These are phyloP conservation scores for Cephus nigrinus DNA, from an alignment of 2,888 invertebrate genomes.

Conservation along the genomic window DNA sequence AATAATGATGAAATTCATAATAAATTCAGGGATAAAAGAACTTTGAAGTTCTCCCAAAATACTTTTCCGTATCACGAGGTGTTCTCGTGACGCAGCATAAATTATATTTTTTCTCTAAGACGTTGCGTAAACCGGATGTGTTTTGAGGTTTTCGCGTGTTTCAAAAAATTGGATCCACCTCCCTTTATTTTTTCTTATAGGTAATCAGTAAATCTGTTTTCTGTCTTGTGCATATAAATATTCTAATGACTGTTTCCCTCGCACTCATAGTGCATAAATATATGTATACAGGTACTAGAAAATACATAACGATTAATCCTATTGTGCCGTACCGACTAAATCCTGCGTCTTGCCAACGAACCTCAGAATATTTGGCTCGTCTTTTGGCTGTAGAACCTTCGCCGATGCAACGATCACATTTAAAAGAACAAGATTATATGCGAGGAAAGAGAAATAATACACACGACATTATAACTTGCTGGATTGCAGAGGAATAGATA, in stretches of 20 bases:
- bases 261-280: neutral
- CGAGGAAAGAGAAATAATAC: neutral
- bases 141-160: neutral
- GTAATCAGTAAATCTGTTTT: neutral
- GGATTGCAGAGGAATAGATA: neutral
- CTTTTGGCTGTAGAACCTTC: neutral
- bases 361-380: neutral
- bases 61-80: neutral
- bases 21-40: neutral
- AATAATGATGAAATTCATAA: neutral
- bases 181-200: neutral
- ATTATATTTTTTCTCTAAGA: neutral
- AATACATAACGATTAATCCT: neutral
- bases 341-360: neutral
- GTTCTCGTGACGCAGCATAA: neutral
- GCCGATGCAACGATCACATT: no score
- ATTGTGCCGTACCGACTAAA: neutral
- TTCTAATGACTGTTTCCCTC: neutral
- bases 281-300: neutral
- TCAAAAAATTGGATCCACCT: neutral
- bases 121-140: neutral
- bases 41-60: neutral
- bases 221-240: neutral
- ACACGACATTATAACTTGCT: neutral
- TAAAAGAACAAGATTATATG: neutral